These are phyloP conservation scores for Saturnia pavonia DNA, from an alignment of 2,888 invertebrate genomes.

Conservation along the genomic window DNA sequence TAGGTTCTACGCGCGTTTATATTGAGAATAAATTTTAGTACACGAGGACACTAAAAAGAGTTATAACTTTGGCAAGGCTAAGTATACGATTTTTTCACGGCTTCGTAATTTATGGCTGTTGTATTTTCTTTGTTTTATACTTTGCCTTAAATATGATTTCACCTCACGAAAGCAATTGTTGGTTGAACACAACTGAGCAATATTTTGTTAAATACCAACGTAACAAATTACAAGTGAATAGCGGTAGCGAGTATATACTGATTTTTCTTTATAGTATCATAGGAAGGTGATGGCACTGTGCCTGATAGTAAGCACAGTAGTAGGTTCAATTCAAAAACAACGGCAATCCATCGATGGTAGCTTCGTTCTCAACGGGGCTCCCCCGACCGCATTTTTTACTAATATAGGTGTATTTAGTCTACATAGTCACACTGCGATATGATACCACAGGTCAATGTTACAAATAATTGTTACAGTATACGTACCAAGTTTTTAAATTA, in stretches of 20 bases:
- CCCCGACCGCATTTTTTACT: no score
- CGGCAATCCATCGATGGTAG: no score
- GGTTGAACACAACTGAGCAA: neutral
- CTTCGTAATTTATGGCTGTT: neutral
- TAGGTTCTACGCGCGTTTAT: no score
- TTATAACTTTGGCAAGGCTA: slow-evolving; percentile 3
- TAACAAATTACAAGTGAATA: neutral
- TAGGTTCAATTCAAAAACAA: no score
- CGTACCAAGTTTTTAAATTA: neutral
- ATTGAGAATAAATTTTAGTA: neutral
- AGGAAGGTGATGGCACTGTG: no score
- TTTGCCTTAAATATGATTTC: neutral
- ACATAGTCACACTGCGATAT: no score
- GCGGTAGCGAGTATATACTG: neutral
- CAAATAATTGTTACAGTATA: no score
- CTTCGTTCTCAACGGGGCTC: no score
- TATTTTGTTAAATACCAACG: slow-evolving; percentile 6
- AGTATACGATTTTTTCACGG: neutral
- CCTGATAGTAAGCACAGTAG: no score
- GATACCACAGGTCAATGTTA: no score
- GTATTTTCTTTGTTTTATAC: neutral
- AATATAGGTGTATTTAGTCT: no score
- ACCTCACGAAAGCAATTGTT: slow-evolving; percentile 3
- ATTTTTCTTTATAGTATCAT: no score
- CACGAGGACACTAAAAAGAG: neutral